Evolutionary conservation across 2,797 vertebrate genomes (phyloP), one percentile per base, ranked within the genome.

Genomic region (Fundulus diaphanus): DNA sequence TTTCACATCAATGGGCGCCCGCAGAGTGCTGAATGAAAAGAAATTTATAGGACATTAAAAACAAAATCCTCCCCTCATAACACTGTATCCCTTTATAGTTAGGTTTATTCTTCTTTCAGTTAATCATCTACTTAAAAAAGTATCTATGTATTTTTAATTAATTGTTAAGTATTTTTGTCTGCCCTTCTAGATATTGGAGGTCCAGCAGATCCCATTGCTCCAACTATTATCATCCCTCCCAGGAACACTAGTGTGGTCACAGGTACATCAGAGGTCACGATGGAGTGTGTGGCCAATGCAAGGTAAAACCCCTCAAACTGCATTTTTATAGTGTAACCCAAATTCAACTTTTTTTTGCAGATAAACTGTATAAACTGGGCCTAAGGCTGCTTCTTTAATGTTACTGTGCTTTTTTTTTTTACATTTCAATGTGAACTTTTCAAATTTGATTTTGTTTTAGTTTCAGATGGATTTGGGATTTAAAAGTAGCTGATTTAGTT

Each of bases 271-370:
- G 98, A 99, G 88, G 97, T 97, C 86, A 98, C 96, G 16, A 94
- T 99, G 96, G 97, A 99, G 91, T 99, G 98, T 0, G 97, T 99
- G 73, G 98, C 98, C 90, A 99, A 99, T 0, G 98, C 98, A 90
- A 97, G 98, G 98, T 94, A 67, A 93, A 75, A 22, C 27, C 61
- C 27, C 20, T 35, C 7, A 22, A 42, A 8, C 59, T 61, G 12
- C 57, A 31, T 31, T 8, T 61, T 2, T n/a, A n/a, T n/a, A n/a
- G n/a, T n/a, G n/a, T n/a, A n/a, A n/a, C n/a, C n/a, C n/a, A n/a
- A n/a, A n/a, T n/a, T n/a, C n/a, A n/a, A n/a, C n/a, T n/a, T n/a
- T n/a, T n/a, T n/a, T n/a, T n/a, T n/a, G n/a, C n/a, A n/a, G n/a
- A n/a, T n/a, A n/a, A n/a, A n/a, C n/a, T n/a, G n/a, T n/a, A n/a